Base-by-base conservation (phyloP, 1,140 invertebrate genomes). In the Neodiprion lecontei region DNA sequence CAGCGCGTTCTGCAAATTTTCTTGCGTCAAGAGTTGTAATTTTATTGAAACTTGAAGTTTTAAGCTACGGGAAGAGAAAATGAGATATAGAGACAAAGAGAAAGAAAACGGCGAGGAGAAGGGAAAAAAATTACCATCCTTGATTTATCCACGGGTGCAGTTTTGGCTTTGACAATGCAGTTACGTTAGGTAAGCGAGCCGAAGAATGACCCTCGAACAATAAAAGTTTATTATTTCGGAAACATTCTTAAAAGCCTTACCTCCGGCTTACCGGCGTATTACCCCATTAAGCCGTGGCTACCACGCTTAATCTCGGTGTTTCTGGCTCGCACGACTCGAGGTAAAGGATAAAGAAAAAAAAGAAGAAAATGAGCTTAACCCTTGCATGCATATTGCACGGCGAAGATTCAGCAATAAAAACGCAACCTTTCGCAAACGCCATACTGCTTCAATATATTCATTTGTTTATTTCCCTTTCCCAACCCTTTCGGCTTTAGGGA, bases 401-500 rank as follows among this genome's bases (percentile, higher is more conserved):
- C 8, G n/a, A 61, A 61, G 9, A 61, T 17, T 17, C 5, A 61
- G 53, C n/a, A 61, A 61, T 61, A 61, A 61, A 61, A 61, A 61
- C 8, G 53, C 53, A 61, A 61, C 53, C 53, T 17, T 61, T 9
- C n/a, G n/a, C 53, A 14, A 17, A 12, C n/a, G 53, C 53, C 53
- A 40, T 5, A 61, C 53, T 61, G 53, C 53, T 61, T 61, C 53
- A 61, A 61, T 61, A 61, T 61, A 61, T 61, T 61, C 53, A 61
- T 61, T 61, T 61, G 53, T 61, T 61, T 14, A 61, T 61, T 61
- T 61, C n/a, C 4, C 53, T 61, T 8, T 17, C 53, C 53, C 53
- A 61, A 61, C 53, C 53, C 9, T 61, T 61, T 61, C 53, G 53
- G 53, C 11, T 61, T 61, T 61, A 61, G n/a, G 53, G 53, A 61